phyloP scores from a whole-genome alignment of 2,797 vertebrate species.

The Rhinophrynus dorsalis region DNA sequence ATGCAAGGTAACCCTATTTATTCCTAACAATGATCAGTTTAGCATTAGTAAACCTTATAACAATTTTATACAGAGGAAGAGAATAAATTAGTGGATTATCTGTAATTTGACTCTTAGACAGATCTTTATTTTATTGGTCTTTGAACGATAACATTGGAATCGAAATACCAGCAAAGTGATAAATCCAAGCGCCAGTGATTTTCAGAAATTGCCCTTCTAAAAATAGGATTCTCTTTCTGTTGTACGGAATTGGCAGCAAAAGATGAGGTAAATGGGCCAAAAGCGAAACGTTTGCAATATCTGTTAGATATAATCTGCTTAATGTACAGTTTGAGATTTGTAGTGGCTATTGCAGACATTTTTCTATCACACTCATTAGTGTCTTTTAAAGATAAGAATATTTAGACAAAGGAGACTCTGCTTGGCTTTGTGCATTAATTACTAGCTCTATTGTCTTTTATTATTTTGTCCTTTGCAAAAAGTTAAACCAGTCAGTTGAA shows the following conservation, averaged over 20 bases:
- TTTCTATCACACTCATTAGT: conserved; percentile 44
- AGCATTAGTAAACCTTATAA: conserved; percentile 40
- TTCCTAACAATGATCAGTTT: conserved; percentile 13
- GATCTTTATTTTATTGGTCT: conserved; percentile 47
- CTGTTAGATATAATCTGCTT: conserved; percentile 3
- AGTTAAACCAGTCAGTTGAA: conserved; percentile 25
- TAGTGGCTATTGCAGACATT: conserved; percentile 33
- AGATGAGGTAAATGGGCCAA: conserved; percentile 30
- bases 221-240: not conserved
- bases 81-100: conserved; percentile 42
- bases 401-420: conserved; percentile 39
- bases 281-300: not conserved
- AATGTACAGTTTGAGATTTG: conserved; percentile 13
- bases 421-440: conserved; percentile 31
- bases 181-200: not conserved
- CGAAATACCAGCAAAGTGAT: conserved; percentile 42
- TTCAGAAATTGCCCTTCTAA: conserved; percentile 6
- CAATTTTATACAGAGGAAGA: too few relatives aligned
- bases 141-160: conserved; percentile 43
- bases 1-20: too few relatives aligned
- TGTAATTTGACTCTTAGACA: conserved; percentile 40
- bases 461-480: conserved; percentile 43
- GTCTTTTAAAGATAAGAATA: conserved; percentile 45
- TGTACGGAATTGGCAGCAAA: conserved; percentile 36
- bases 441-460: conserved; percentile 43